Base-by-base conservation (phyloP, 2,113 vertebrate genomes). In the Leptosomus discolor region DNA sequence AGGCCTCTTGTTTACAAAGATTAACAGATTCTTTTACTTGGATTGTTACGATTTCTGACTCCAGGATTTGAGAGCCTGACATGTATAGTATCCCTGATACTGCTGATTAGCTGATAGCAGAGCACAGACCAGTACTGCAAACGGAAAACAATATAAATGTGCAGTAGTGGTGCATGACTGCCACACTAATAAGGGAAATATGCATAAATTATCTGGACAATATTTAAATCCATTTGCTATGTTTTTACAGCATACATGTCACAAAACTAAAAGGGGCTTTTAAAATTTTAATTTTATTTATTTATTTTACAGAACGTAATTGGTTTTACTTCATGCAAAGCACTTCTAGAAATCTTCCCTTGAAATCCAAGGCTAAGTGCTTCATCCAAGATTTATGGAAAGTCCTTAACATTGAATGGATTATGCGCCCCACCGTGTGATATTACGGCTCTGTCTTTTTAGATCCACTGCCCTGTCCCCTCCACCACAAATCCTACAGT, bases 21-120 rank as follows among this genome's bases (percentile, higher is more conserved):
- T 76, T 77, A 76, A 92, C 87, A 87, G 51, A 92, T 92, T 95
- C 84, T 21, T 95, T 82, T 26, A 51, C 51, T 92, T 57, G n/a
- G 29, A 88, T 71, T 57, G 26, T 91, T 61, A 34, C 13, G 6
- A 60, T 83, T 94, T 82, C 93, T 94, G 71, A 37, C 29, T 91
- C 15, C 69, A 68, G 74, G 80, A 85, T 94, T 94, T 95, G 39
- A 83, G 61, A 64, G 16, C 43, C 73, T 85, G 92, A 57, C 50
- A 15, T 21, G 46, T 53, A 14, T 22, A 41, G 39, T 69, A 43
- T 60, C 32, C 65, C 27, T 94, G 56, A 12, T 79, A 63, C 64
- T 89, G 81, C 76, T 93, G 43, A 75, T 80, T 32, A 77, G 22
- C 54, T 45, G 37, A 37, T 78, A n/a, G 61, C 76, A 86, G 39